Evolutionary conservation across 2,113 vertebrate genomes (phyloP).

Genomic region (Aramus guarauna): DNA sequence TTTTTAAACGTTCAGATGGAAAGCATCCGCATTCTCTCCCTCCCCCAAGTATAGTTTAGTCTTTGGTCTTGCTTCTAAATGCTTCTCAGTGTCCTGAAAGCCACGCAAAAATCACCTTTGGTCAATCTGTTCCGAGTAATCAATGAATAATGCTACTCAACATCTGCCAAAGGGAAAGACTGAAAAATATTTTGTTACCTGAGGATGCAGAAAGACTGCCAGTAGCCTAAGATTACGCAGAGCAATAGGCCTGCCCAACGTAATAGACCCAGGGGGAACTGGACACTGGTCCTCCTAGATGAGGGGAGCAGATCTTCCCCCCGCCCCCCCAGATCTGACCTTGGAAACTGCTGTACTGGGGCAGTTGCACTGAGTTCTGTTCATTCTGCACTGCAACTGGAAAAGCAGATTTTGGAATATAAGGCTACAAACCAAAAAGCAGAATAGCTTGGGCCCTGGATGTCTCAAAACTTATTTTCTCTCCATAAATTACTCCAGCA

Average conservation of each 20-base stretch:
- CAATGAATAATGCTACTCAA: not conserved
- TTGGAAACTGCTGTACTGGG: not conserved
- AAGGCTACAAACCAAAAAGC: not conserved
- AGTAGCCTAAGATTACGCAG: not conserved
- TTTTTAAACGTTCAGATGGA: not conserved
- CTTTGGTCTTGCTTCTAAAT: not conserved
- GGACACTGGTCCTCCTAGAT: not conserved
- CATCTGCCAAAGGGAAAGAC: not conserved
- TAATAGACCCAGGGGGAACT: not conserved
- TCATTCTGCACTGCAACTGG: not conserved
- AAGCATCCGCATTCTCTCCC: not conserved
- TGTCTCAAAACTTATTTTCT: not conserved
- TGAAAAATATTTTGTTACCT: not conserved
- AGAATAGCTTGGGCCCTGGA: not conserved
- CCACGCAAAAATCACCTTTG: not conserved
- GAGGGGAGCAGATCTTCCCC: not conserved
- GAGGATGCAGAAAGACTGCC: not conserved
- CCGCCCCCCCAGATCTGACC: not conserved
- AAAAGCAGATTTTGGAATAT: not conserved
- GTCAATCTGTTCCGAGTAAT: not conserved
- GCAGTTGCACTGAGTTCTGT: not conserved
- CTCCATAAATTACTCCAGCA: not conserved
- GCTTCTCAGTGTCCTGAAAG: not conserved
- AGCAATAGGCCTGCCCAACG: not conserved
- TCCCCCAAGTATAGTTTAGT: fast-evolving